Evolutionary conservation across 2,113 vertebrate genomes (phyloP), one percentile per base, ranked within the genome.

Genomic region (Neodontobutis hainanensis): DNA sequence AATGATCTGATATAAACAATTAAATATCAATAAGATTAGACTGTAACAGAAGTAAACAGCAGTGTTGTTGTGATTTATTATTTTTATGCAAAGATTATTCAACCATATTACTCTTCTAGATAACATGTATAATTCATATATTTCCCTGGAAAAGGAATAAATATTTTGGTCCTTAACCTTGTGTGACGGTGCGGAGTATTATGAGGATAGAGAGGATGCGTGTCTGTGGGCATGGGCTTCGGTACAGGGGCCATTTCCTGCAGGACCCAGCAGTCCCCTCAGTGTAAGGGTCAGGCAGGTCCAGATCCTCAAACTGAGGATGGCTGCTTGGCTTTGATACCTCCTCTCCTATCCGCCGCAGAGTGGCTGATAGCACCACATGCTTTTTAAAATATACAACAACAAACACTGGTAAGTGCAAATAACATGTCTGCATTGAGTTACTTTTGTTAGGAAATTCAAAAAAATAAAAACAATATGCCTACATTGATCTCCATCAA

Each of bases 191-290:
- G 86, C 85, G 92, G 36, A 97, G 91, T 81, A 95, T 79, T 85
- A 97, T 92, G 78, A 98, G 89, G 55, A 87, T 92, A 65, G 95
- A 95, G 61, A 96, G 78, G 70, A 96, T 88, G 61, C 93, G 90
- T 63, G 94, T 76, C 63, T 93, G 91, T 62, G 94, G 90, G 82
- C 45, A 92, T 60, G 92, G 86, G 67, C 93, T 96, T 78, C 75
- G 94, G 80, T 94, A 94, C 65, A 96, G 93, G 36, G 86, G 71
- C 14, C 42, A 27, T 19, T 11, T 75, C 50, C 53, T 73, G 56
- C 38, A 52, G 3, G 57, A 1, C 61, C 55, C 61, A 53, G 80
- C 87, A 2, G 80, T 64, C 62, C 89, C 91, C 15, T 43, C 50
- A 5, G 16, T 16, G 66, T n/a, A 51, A 58, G 87, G 73, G 76